Percentiles rank a stretch among this genome's conserved stretches.
These are phyloP conservation scores for Enchytraeus crypticus DNA, from an alignment of 2,888 invertebrate genomes.

Conservation along the genomic window DNA sequence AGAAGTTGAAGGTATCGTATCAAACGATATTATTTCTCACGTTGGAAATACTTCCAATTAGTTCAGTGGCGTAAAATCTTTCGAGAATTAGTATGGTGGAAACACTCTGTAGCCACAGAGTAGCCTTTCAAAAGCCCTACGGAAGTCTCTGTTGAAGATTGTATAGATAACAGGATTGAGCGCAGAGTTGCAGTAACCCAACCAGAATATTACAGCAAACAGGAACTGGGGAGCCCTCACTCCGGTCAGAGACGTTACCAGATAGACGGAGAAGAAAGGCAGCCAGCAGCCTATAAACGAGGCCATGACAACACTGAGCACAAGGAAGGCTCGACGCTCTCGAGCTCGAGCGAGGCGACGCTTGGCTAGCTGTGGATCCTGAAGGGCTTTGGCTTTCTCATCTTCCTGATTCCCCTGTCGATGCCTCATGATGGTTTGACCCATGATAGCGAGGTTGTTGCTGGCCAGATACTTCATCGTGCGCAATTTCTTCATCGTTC, in stretches of 20 bases:
- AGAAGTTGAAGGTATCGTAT: too few species aligned
- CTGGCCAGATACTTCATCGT: not conserved
- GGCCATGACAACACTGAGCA: slow-evolving; percentile 93
- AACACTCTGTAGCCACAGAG: slow-evolving; percentile 3
- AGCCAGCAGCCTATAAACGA: slow-evolving; percentile 97
- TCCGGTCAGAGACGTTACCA: slow-evolving; percentile 47
- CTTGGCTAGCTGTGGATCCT: slow-evolving; percentile 79
- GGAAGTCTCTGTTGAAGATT: slow-evolving; percentile 84
- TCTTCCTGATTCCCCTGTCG: not conserved
- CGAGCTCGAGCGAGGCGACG: slow-evolving; percentile 84
- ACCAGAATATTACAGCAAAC: slow-evolving; percentile 68
- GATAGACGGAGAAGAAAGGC: slow-evolving; percentile 73
- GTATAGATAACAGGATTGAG: slow-evolving; percentile 90
- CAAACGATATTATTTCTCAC: too few species aligned
- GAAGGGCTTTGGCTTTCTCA: slow-evolving; percentile 40
- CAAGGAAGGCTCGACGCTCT: slow-evolving; percentile 90
- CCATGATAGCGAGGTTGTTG: not conserved
- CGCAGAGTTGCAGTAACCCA: slow-evolving; percentile 59
- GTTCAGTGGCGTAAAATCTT: too few species aligned
- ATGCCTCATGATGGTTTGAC: not conserved
- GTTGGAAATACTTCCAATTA: too few species aligned
- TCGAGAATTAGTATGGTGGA: too few species aligned
- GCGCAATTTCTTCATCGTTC: not conserved
- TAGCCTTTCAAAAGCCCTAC: slow-evolving; percentile 62
- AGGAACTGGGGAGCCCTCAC: slow-evolving; percentile 66